phyloP scores from a whole-genome alignment of 2,888 invertebrate species.

The Pristionchus maxplancki region DNA sequence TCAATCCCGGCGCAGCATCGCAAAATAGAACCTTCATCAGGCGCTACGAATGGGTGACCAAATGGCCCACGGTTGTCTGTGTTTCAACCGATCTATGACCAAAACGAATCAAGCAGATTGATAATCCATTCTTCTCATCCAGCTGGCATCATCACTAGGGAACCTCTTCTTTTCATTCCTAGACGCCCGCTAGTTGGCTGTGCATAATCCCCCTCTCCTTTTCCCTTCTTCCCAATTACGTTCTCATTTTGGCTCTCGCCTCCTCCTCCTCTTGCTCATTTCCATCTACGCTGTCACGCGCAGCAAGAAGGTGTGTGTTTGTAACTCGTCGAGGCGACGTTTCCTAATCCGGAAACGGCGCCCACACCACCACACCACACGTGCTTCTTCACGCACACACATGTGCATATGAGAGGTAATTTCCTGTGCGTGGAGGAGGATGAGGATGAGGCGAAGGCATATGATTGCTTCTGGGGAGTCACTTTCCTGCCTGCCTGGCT shows the following conservation, averaged over 20 bases:
- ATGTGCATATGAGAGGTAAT: background rate
- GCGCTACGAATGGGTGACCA: no score
- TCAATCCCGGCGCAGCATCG: background rate
- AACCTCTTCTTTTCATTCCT: background rate
- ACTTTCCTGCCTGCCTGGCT: background rate
- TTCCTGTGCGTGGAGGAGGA: background rate
- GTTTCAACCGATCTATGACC: background rate
- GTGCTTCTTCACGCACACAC: background rate
- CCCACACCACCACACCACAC: slow-evolving; percentile 19
- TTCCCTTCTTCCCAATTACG: slow-evolving; percentile 3
- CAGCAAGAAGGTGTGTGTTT: background rate
- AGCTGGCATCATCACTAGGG: background rate
- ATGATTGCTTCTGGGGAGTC: slow-evolving; percentile 28
- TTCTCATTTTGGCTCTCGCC: slow-evolving; percentile 38
- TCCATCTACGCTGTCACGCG: slow-evolving; percentile 30
- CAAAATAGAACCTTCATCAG: background rate
- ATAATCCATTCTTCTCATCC: background rate
- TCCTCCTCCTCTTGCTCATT: slow-evolving; percentile 20
- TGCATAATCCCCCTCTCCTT: slow-evolving; percentile 6
- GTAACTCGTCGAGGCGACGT: slow-evolving; percentile 1
- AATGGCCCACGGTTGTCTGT: background rate
- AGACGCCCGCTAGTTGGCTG: background rate
- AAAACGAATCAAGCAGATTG: background rate
- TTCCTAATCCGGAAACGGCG: slow-evolving; percentile 41
- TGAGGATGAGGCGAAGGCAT: background rate